phyloP scores from a whole-genome alignment of 2,797 vertebrate genomes.

The Halcyon chelicuti region DNA sequence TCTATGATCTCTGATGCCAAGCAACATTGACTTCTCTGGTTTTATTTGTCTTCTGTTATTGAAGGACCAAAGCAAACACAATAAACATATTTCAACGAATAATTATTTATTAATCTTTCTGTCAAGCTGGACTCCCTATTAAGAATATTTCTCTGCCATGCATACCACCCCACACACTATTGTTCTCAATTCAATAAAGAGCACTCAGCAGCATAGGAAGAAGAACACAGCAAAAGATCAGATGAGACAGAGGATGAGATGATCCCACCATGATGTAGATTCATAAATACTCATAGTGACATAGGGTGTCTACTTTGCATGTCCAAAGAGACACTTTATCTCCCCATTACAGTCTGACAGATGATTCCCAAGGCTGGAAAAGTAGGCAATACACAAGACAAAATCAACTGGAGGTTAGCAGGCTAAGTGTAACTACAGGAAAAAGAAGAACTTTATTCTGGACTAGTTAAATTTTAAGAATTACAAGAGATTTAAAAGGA shows the following conservation, averaged over 20 bases:
- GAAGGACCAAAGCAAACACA: background rate
- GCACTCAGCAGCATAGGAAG: background rate
- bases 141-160: background rate
- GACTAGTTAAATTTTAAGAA: background rate
- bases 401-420: background rate
- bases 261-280: background rate
- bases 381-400: background rate
- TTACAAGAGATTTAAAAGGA: background rate
- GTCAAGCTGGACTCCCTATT: background rate
- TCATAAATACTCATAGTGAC: background rate
- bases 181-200: background rate
- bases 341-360: background rate
- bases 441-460: background rate
- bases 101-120: background rate
- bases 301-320: background rate
- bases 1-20: background rate
- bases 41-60: background rate
- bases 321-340: background rate
- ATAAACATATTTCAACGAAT: background rate
- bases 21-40: background rate
- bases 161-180: background rate
- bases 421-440: background rate
- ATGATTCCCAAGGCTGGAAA: background rate
- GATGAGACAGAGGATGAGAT: background rate
- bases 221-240: background rate